phyloP scores from a whole-genome alignment of 2,888 invertebrate species.

The Podotricha telesiphe region DNA sequence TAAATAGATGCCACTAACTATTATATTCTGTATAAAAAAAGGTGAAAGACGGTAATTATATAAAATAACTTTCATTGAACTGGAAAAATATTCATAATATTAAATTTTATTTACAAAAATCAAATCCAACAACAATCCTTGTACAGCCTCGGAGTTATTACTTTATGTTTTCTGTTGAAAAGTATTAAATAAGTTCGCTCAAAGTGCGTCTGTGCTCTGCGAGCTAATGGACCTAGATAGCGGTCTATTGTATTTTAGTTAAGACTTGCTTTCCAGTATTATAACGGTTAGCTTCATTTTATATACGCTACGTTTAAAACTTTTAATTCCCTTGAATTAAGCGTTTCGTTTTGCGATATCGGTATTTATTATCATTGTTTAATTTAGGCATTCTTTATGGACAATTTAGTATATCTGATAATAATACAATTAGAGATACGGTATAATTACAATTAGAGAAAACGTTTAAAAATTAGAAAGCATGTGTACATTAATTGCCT shows the following conservation, averaged over 20 bases:
- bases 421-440: too few relatives aligned
- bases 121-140: slow-evolving; percentile 3
- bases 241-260: slow-evolving; percentile 3
- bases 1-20: too few relatives aligned
- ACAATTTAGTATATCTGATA: too few relatives aligned
- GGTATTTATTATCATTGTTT: too few relatives aligned
- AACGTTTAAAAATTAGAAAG: too few relatives aligned
- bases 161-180: slow-evolving; percentile 21
- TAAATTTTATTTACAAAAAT: slow-evolving; percentile 7
- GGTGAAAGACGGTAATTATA: background rate
- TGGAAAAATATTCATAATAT: background rate
- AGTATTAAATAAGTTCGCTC: slow-evolving; percentile 28
- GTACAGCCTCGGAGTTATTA: slow-evolving; percentile 17
- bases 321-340: too few relatives aligned
- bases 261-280: slow-evolving; percentile 1
- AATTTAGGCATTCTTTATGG: too few relatives aligned
- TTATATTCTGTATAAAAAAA: too few relatives aligned
- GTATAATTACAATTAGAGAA: too few relatives aligned
- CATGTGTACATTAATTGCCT: too few relatives aligned
- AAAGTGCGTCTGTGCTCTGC: slow-evolving; percentile 24
- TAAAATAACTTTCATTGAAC: background rate
- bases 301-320: background rate
- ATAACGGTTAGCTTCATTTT: background rate
- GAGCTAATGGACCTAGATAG: slow-evolving; percentile 10
- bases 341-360: too few relatives aligned